Percentiles rank a stretch among this genome's conserved stretches.
Conservation (phyloP, 2,113 vertebrate species). For the Zingel zingel region DNA sequence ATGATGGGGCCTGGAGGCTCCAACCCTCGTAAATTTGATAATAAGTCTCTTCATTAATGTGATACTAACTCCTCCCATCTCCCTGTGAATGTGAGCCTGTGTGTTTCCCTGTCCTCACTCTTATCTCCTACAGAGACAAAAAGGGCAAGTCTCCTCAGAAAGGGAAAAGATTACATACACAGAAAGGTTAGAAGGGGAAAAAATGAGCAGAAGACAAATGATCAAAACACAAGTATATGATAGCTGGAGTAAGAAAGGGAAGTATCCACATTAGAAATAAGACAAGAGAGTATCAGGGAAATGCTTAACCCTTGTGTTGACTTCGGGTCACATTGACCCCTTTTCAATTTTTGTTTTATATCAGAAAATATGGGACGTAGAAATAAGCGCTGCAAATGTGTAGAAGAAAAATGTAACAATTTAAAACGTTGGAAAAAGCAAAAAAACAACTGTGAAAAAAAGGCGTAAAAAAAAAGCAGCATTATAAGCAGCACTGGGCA, state of each 20-base stretch:
- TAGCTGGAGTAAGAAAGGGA: conserved; percentile 1
- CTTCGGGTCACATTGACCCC: no score
- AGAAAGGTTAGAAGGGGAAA: not conserved
- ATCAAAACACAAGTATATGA: conserved; percentile 8
- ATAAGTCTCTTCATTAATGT: conserved; percentile 63
- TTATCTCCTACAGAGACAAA: conserved; percentile 60
- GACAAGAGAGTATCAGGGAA: not conserved
- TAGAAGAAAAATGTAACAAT: no score
- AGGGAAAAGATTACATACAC: conserved; percentile 25
- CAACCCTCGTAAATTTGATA: conserved; percentile 73
- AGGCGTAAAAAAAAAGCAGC: not conserved
- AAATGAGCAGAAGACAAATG: conserved; percentile 12
- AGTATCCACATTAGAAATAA: not conserved
- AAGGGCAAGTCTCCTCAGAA: conserved; percentile 27
- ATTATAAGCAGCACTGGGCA: not conserved
- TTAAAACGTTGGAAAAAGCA: no score
- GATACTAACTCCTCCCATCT: conserved; percentile 35
- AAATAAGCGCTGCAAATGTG: no score
- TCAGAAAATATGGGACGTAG: no score
- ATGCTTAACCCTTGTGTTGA: no score
- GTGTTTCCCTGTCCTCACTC: conserved; percentile 40
- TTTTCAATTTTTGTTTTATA: no score
- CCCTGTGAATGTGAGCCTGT: not conserved
- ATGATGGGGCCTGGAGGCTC: conserved; percentile 69
- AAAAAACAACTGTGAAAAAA: no score